Conservation (phyloP, 2,797 vertebrate genomes). For the Coluber constrictor region DNA sequence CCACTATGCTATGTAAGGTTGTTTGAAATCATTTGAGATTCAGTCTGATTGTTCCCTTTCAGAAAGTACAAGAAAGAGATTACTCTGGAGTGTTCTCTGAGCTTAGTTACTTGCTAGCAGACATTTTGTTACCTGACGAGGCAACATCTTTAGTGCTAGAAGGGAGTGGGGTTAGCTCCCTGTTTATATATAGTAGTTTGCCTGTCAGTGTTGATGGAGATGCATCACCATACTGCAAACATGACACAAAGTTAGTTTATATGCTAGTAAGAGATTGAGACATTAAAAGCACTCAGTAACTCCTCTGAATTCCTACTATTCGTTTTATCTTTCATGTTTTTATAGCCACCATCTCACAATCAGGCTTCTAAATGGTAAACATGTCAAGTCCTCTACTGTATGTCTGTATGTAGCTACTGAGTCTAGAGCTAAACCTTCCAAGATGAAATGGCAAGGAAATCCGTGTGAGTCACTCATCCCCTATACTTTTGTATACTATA, state of each 20-base stretch:
- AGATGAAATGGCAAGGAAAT: not conserved
- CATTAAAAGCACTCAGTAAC: not conserved
- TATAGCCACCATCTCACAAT: not conserved
- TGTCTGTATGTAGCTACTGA: not conserved
- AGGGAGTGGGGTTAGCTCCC: not conserved
- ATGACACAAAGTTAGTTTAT: not conserved
- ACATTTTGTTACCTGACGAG: not conserved
- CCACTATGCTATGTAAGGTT: not conserved
- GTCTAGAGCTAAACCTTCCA: not conserved
- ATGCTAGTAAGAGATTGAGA: not conserved
- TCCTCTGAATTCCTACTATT: not conserved
- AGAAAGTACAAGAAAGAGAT: not conserved
- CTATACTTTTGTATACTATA: not conserved
- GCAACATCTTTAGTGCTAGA: not conserved
- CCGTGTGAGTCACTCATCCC: not conserved
- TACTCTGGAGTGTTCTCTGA: not conserved
- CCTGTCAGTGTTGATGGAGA: not conserved
- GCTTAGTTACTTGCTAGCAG: not conserved
- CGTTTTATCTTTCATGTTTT: not conserved
- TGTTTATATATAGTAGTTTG: not conserved
- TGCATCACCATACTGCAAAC: not conserved
- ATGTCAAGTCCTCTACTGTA: not conserved
- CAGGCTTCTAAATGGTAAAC: not conserved
- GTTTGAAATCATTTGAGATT: not conserved
- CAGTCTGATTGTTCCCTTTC: not conserved